Base-by-base conservation (phyloP, 2,888 invertebrate genomes). In the Mythimna albipuncta region DNA sequence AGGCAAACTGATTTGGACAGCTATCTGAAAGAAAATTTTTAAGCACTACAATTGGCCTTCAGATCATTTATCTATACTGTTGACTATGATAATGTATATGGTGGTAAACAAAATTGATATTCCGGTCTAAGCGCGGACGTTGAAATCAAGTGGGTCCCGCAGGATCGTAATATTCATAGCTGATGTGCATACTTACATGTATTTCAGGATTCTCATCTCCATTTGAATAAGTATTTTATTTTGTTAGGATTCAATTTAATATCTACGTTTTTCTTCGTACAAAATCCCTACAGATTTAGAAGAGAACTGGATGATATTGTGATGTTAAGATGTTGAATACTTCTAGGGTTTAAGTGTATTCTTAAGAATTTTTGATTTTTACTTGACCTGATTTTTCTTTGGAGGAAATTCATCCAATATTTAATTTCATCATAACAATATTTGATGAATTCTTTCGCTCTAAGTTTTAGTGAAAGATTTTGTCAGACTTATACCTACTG, bases 181-280 rank as follows among this genome's bases (percentile, higher is more conserved):
- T n/a, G 44, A 73, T 58, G 58, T 65, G 32, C 50, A 65, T 63
- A 38, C n/a, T n/a, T n/a, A n/a, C 50, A 65, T 38, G 16, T 64
- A 41, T 55, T 67, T 47, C 32, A 64, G 52, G 44, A 61, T 62
- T 50, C 26, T 55, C 41, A 64, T 64, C 58, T 35, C 32, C 61
- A 80, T 79, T 69, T 70, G 63, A 79, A 76, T 77, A 73, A 64
- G 77, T 77, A 64, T 72, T 72, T 77, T 72, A 70, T 80, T 77
- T 82, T 69, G 57, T 69, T 68, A 77, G 72, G 32, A 69, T 74
- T 74, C 69, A 71, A 69, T 82, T 67, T 61, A 54, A 58, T 63
- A 58, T 55, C 66, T 1, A 35, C 32, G 54, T 54, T 61, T 79
- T 65, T 64, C 44, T 67, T 32, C 26, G 21, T 13, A 35, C n/a